These are phyloP conservation scores for Pachycephus smyrnensis DNA, from an alignment of 2,888 invertebrate genomes.

Conservation along the genomic window DNA sequence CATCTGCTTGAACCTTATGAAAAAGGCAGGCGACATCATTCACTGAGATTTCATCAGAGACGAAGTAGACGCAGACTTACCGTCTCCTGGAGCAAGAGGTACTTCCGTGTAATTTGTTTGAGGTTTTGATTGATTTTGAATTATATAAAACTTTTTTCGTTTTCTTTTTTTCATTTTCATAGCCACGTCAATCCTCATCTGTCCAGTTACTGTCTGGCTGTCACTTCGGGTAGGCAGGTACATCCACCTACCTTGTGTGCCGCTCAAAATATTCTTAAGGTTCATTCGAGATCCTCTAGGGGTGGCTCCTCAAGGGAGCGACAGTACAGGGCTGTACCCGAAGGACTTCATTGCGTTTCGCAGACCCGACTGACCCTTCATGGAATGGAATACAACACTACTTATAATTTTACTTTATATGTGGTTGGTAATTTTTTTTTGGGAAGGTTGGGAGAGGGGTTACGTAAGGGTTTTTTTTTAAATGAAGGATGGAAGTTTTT, in stretches of 20 bases:
- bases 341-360: slow-evolving; percentile 62
- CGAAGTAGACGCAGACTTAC: slow-evolving; percentile 60
- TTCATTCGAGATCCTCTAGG: slow-evolving; percentile 39
- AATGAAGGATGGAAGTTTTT: too few species aligned
- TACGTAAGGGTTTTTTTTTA: not conserved
- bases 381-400: slow-evolving; percentile 61
- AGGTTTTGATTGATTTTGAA: not conserved
- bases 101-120: slow-evolving; percentile 7
- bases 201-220: slow-evolving; percentile 62
- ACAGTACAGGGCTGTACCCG: slow-evolving; percentile 53
- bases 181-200: slow-evolving; percentile 59
- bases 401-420: slow-evolving; percentile 64
- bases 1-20: slow-evolving; percentile 49
- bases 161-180: slow-evolving; percentile 29
- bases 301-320: slow-evolving; percentile 39
- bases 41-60: slow-evolving; percentile 59
- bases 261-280: slow-evolving; percentile 55
- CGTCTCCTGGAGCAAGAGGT: slow-evolving; percentile 65
- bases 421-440: slow-evolving; percentile 49
- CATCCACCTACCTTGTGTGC: slow-evolving; percentile 63
- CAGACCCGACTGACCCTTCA: slow-evolving; percentile 61
- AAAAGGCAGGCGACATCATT: slow-evolving; percentile 47
- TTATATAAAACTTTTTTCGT: not conserved
- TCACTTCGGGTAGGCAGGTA: slow-evolving; percentile 57
- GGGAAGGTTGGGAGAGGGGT: not conserved